phyloP scores from a whole-genome alignment of 2,797 vertebrate species.

The Halcyon badia region DNA sequence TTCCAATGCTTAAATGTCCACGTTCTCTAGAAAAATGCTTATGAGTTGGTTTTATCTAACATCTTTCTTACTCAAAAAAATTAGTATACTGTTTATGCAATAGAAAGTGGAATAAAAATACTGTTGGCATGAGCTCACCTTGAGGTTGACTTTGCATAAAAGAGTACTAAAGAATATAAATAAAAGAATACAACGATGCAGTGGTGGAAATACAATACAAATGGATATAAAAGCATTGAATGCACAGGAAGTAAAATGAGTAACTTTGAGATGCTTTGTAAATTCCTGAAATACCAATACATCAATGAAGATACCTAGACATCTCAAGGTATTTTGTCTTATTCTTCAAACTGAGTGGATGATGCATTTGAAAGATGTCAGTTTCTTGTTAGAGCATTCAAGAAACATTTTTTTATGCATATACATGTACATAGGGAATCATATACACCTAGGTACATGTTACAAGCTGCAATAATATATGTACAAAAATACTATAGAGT shows the following conservation, averaged over 20 bases:
- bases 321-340: neutral
- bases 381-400: neutral
- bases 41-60: neutral
- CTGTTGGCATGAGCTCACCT: neutral
- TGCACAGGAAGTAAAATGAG: neutral
- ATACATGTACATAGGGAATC: neutral
- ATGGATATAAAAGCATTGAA: neutral
- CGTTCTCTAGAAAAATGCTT: neutral
- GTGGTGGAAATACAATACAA: neutral
- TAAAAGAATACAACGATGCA: neutral
- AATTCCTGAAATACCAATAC: neutral
- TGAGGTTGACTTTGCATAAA: neutral
- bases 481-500: neutral
- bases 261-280: neutral
- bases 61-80: too few relatives aligned
- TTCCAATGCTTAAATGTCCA: neutral
- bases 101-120: neutral
- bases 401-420: fast-evolving
- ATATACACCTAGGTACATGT: fast-evolving
- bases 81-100: neutral
- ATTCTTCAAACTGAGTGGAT: neutral
- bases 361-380: neutral
- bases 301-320: neutral
- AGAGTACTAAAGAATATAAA: neutral
- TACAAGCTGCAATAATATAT: neutral